Percentiles rank a stretch among this genome's conserved stretches.
Evolutionary conservation across 2,113 vertebrate species (phyloP).

Genomic region (Thalassoma bifasciatum): DNA sequence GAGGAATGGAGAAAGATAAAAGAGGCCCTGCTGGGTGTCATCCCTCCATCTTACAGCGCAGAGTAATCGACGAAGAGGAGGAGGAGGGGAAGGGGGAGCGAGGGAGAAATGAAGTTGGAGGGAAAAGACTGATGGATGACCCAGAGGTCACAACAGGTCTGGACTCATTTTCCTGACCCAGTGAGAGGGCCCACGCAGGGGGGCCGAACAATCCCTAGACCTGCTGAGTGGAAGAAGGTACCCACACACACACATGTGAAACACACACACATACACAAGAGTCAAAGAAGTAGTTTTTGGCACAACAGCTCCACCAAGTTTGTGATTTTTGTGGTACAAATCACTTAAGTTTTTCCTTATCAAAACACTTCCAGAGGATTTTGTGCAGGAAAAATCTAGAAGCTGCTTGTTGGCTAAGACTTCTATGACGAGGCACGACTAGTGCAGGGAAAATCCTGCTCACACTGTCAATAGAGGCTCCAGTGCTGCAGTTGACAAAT

Average conservation of each 20-base stretch:
- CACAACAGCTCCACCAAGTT: too few relatives aligned
- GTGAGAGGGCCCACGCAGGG: constrained; percentile 46
- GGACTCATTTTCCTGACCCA: constrained; percentile 61
- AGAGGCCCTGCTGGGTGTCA: constrained; percentile 31
- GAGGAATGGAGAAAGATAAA: constrained; percentile 37
- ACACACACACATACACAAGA: background rate
- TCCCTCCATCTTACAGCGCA: constrained; percentile 30
- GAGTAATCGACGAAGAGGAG: constrained; percentile 17
- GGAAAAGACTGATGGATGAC: constrained; percentile 28
- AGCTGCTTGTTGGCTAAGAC: too few relatives aligned
- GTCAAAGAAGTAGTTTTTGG: too few relatives aligned
- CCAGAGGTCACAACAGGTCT: constrained; percentile 48
- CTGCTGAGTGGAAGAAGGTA: constrained; percentile 6
- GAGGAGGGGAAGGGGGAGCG: background rate
- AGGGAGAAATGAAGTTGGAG: background rate
- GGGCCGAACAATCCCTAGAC: constrained; percentile 36
- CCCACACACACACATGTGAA: constrained; percentile 1
- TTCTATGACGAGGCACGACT: too few relatives aligned
- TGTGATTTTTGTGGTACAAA: too few relatives aligned
- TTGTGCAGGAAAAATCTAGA: too few relatives aligned
- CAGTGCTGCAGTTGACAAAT: too few relatives aligned
- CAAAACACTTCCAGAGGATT: too few relatives aligned
- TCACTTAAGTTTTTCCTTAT: too few relatives aligned
- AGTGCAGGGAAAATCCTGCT: too few relatives aligned
- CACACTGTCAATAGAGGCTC: too few relatives aligned